Evolutionary conservation across 2,888 invertebrate genomes (phyloP), one percentile per base, ranked within the genome.

Genomic region (Caenorhabditis uteleia): DNA sequence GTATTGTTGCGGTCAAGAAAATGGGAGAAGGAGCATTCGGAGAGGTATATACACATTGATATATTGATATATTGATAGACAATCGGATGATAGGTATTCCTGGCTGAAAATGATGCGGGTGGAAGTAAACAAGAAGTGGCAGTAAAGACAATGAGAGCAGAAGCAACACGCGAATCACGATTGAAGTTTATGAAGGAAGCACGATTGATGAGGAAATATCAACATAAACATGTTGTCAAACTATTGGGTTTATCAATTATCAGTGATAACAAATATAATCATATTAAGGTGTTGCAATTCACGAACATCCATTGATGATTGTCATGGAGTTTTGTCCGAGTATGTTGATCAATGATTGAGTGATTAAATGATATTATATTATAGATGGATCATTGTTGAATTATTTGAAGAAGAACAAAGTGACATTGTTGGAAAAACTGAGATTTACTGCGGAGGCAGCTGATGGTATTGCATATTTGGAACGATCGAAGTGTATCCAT

Each of bases 401-500:
- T 18, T 60, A 73, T 54, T 46, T 78, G 40, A 68, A 75, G 36
- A 66, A 64, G 47, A 68, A 64, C 42, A 74, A 68, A 27, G 46
- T 67, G 20, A 16, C 54, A 3, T 8, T 33, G 23, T 25, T 49
- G 8, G 64, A 68, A 26, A 75, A 75, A 44, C 53, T 75, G 25
- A 68, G 78, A 18, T 77, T 74, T 66, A 45, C 54, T 5, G 46
- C 54, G 2, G 77, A 78, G 46, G 70, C 92, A 56, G 90, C 91
- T 0, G 87, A 88, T 14, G 92, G 92, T 0, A 91, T 92, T 91
- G 87, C 89, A 59, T 92, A 92, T 82, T 86, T 92, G 33, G 90
- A 91, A 1, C 88, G 89, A 0, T 89, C 91, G 75, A 88, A 91
- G 78, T 92, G 91, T 84, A 91, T 92, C 0, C 92, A 92, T 84